These are phyloP conservation scores for Megaptera novaeangliae DNA, from an alignment of 2,113 vertebrate genomes.

Conservation along the genomic window DNA sequence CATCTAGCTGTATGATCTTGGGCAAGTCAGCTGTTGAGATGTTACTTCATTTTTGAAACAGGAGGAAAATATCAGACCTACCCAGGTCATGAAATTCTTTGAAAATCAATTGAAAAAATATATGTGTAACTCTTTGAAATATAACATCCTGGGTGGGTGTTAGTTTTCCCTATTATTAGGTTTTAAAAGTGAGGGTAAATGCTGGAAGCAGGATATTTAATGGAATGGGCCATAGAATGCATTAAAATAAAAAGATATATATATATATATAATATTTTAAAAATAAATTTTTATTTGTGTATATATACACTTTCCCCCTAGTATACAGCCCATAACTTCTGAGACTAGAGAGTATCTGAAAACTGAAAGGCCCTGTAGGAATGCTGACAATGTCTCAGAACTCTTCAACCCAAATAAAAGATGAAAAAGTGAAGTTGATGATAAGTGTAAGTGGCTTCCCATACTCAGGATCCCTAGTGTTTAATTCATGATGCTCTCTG, in stretches of 20 bases:
- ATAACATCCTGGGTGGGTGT: neutral
- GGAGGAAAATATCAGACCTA: neutral
- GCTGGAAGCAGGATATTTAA: neutral
- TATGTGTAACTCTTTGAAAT: neutral
- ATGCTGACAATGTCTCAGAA: neutral
- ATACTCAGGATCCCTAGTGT: neutral
- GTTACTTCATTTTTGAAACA: neutral
- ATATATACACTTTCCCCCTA: neutral
- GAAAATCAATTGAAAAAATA: neutral
- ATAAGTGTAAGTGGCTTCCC: neutral
- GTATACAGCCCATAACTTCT: neutral
- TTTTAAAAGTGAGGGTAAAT: conserved; percentile 31
- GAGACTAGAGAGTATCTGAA: neutral
- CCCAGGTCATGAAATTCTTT: neutral
- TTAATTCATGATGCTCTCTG: neutral
- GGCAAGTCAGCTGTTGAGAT: neutral
- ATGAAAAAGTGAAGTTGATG: neutral
- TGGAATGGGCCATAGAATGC: neutral
- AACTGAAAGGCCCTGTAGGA: neutral
- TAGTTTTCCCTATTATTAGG: neutral
- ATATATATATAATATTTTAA: no score
- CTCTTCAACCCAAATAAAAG: neutral
- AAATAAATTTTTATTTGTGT: no score
- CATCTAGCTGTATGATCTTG: neutral
- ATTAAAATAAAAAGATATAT: neutral